Evolutionary conservation across 2,113 vertebrate species (phyloP), one percentile per base, ranked within the genome.

Genomic region (Podiceps cristatus): DNA sequence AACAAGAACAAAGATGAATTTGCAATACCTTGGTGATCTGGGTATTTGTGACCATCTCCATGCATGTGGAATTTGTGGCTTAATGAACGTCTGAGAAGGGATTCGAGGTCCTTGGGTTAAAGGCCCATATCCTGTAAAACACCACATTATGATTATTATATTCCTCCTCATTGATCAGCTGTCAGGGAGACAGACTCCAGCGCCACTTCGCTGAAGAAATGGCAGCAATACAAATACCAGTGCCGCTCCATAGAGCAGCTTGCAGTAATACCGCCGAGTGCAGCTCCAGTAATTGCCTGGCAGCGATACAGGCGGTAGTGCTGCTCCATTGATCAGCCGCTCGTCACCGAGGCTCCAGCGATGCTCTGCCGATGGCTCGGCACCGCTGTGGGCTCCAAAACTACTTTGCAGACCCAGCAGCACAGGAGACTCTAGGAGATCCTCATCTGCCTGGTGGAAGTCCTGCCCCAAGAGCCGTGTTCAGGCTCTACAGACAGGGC

Each of bases 381-480:
- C 47, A 66, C 68, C 35, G 9, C 23, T 9, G 19, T 5, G 12
- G 66, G 44, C 58, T 95, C 82, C 67, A 75, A 42, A 69, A 75
- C n/a, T 24, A 19, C 82, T 52, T 29, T 88, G 60, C 79, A 63
- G 53, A 59, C 44, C 49, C 23, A 14, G 67, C 27, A 78, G 40
- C 45, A 9, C 2, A 0, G 47, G 47, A 63, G 20, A 8, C 52
- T 82, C 78, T 58, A 76, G 71, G 52, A 75, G 33, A 56, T 29
- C 49, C n/a, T 90, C 10, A 6, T 22, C 23, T 25, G 9, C 42
- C 42, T 69, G 76, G 7, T 67, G 29, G 33, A 50, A 58, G 12
- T 47, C 50, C 75, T 77, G 59, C n/a, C 37, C 59, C 1, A 1
- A 45, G 58, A 72, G 35, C 35, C 0, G 1, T 0, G 0, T 33